Evolutionary conservation across 2,888 invertebrate genomes (phyloP).

Genomic region (Limnephilus auricula): DNA sequence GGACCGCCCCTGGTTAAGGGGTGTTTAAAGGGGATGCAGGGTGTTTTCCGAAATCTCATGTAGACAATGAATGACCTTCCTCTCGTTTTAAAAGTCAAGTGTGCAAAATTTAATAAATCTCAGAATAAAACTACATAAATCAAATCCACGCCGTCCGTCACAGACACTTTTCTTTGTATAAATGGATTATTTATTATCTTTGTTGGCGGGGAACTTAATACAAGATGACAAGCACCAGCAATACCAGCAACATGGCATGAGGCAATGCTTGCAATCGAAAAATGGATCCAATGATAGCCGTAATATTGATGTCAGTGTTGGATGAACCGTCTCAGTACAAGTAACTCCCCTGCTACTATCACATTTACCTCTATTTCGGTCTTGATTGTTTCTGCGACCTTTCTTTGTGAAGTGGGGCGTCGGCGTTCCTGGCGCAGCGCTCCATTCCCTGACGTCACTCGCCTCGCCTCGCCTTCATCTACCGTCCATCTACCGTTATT

Average conservation of each 20-base stretch:
- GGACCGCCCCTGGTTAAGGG: no score
- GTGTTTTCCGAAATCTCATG: no score
- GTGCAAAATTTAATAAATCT: no score
- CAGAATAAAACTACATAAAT: no score
- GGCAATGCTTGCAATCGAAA: neutral
- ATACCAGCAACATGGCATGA: neutral
- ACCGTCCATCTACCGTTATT: neutral
- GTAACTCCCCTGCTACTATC: neutral
- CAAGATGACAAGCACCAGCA: neutral
- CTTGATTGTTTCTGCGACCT: constrained; percentile 58
- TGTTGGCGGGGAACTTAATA: no score
- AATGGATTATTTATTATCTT: no score
- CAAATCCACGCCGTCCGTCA: no score
- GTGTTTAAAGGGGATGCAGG: no score
- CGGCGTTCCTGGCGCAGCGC: constrained; percentile 53
- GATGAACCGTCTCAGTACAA: neutral
- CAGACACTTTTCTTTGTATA: no score
- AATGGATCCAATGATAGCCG: neutral
- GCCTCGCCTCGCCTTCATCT: constrained; percentile 27
- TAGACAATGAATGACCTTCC: no score
- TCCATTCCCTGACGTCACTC: constrained; percentile 35
- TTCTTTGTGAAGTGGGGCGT: constrained; percentile 64
- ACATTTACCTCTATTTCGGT: constrained; percentile 56
- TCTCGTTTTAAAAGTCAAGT: no score
- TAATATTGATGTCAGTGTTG: neutral